Percentiles rank a stretch among this genome's conserved stretches.
Evolutionary conservation across 2,888 invertebrate genomes (phyloP).

Genomic region (Hypena proboscidalis): DNA sequence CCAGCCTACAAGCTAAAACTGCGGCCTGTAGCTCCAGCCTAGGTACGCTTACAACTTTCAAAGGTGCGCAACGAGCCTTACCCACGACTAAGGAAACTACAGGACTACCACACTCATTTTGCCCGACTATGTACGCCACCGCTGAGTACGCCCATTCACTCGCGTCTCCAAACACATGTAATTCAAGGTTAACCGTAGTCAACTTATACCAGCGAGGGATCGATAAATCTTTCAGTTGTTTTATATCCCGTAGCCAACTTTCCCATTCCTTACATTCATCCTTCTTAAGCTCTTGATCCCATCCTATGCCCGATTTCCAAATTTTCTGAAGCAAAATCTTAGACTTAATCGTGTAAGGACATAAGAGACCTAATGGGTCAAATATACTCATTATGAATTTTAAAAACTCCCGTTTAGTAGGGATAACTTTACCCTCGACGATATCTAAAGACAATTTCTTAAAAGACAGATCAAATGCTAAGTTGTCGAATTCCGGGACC

Average conservation of each 20-base stretch:
- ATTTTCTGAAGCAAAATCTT: neutral
- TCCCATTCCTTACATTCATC: neutral
- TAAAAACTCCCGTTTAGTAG: slow-evolving; percentile 2
- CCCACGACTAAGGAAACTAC: slow-evolving; percentile 8
- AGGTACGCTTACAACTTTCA: slow-evolving; percentile 18
- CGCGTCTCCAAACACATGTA: neutral
- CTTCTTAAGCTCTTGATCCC: neutral
- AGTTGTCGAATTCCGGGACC: neutral
- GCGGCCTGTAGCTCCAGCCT: slow-evolving; percentile 29
- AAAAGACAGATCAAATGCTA: slow-evolving; percentile 2
- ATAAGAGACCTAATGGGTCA: slow-evolving; percentile 2
- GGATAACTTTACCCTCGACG: neutral
- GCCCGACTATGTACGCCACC: too few relatives aligned
- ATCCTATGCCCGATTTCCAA: slow-evolving; percentile 1
- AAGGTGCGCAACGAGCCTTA: slow-evolving; percentile 15
- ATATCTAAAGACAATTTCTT: neutral
- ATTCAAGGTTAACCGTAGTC: neutral
- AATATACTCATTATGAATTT: slow-evolving; percentile 4
- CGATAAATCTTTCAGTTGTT: neutral
- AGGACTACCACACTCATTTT: too few relatives aligned
- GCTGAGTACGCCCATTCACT: too few relatives aligned
- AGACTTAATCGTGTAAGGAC: neutral
- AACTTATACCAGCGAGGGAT: neutral
- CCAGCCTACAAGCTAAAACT: slow-evolving; percentile 13
- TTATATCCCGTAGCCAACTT: neutral